Percentiles rank a stretch among this genome's conserved stretches.
Evolutionary conservation across 2,797 vertebrate species (phyloP).

Genomic region (Eulemur coronatus): DNA sequence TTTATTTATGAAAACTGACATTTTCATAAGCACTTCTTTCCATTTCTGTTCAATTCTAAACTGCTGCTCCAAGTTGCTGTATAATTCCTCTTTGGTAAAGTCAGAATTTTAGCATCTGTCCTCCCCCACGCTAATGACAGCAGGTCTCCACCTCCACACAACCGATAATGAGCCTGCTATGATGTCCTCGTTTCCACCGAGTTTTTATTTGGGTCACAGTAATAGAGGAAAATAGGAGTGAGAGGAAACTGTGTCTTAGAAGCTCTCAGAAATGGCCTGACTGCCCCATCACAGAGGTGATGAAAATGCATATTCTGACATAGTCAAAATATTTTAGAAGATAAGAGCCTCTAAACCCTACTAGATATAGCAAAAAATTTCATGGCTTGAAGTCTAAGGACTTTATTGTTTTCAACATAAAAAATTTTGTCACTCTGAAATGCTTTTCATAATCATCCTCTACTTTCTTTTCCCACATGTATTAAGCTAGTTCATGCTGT

Average conservation of each 20-base stretch:
- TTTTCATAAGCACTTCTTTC: background rate
- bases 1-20: background rate
- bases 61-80: background rate
- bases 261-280: background rate
- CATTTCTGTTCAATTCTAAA: background rate
- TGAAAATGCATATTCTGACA: background rate
- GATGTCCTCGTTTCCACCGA: background rate
- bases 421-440: background rate
- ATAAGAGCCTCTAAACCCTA: background rate
- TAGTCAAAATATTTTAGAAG: background rate
- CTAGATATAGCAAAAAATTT: background rate
- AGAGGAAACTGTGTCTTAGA: background rate
- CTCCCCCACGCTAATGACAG: background rate
- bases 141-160: background rate
- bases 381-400: background rate
- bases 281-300: background rate
- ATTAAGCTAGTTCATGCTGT: background rate
- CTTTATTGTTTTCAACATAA: background rate
- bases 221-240: background rate
- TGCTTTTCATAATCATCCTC: background rate
- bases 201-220: conserved; percentile 42
- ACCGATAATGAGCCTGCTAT: conserved; percentile 3
- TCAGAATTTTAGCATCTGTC: background rate
- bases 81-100: background rate
- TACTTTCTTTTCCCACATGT: background rate